Evolutionary conservation across 2,113 vertebrate genomes (phyloP).

Genomic region (Conger conger): DNA sequence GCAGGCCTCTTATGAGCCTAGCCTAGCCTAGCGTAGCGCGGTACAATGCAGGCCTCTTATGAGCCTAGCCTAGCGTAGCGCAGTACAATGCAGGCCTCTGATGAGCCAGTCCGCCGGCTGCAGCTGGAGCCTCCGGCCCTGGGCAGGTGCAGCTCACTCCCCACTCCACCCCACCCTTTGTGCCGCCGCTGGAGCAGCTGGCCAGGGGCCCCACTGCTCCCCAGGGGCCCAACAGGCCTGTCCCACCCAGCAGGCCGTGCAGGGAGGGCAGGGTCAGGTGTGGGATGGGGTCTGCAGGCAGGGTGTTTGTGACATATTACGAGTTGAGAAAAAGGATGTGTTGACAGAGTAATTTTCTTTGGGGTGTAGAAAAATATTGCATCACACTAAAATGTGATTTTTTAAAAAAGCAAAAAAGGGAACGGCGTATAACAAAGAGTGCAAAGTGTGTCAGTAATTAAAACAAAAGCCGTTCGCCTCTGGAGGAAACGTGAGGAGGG

Average conservation of each 20-base stretch:
- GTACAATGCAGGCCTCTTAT: constrained; percentile 28
- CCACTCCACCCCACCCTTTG: constrained; percentile 2
- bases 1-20: constrained; percentile 24
- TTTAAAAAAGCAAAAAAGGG: background rate
- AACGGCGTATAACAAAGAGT: background rate
- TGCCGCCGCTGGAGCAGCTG: constrained; percentile 8
- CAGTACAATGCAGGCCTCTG: constrained; percentile 44
- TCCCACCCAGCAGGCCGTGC: background rate
- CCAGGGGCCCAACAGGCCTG: background rate
- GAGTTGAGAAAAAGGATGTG: background rate
- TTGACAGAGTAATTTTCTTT: background rate
- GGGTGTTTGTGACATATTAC: background rate
- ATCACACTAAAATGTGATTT: background rate
- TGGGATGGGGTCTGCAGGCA: background rate
- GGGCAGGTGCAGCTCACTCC: constrained; percentile 26
- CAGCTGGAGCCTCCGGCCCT: constrained; percentile 7
- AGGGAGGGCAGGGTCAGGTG: background rate
- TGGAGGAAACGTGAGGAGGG: background rate
- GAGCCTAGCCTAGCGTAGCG: too few relatives aligned
- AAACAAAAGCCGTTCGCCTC: constrained; percentile 2
- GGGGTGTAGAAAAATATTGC: background rate
- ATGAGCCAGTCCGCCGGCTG: constrained; percentile 29
- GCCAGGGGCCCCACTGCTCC: constrained; percentile 14
- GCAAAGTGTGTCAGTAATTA: constrained; percentile 18
- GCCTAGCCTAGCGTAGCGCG: too few relatives aligned